phyloP scores from a whole-genome alignment of 2,113 vertebrate genomes.

The Campylorhamphus procurvoides region DNA sequence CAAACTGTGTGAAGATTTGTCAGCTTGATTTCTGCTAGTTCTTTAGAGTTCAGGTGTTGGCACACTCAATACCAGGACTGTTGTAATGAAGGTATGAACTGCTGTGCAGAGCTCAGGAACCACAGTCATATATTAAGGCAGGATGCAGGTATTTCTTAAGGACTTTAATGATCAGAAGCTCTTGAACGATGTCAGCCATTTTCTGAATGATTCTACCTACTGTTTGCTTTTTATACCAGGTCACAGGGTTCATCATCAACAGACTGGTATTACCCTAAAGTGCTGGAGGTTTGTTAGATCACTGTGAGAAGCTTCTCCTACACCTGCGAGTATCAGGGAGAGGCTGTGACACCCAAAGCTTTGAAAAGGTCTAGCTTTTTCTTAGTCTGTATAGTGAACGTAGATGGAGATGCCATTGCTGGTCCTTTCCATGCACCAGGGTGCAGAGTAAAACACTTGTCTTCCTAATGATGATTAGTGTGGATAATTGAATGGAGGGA shows the following conservation, averaged over 20 bases:
- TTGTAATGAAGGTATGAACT: neutral
- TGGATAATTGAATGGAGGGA: neutral
- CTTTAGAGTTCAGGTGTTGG: neutral
- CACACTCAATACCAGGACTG: neutral
- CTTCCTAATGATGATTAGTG: neutral
- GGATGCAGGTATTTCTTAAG: neutral
- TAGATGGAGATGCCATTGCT: neutral
- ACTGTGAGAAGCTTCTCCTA: neutral
- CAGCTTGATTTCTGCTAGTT: neutral
- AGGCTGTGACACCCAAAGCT: neutral
- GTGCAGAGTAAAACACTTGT: neutral
- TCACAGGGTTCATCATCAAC: fast-evolving
- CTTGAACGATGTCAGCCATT: neutral
- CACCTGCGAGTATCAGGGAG: neutral
- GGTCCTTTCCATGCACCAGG: neutral
- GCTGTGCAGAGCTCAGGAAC: neutral
- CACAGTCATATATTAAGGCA: neutral
- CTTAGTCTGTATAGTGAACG: neutral
- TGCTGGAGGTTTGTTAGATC: neutral
- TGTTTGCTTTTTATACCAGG: neutral
- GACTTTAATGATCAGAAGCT: neutral
- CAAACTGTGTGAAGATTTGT: neutral
- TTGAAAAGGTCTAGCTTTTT: neutral
- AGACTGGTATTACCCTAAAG: neutral
- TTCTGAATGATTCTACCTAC: neutral